Conservation (phyloP, 53 echinoderm and acorn worm species). For the Luidia sarsii region DNA sequence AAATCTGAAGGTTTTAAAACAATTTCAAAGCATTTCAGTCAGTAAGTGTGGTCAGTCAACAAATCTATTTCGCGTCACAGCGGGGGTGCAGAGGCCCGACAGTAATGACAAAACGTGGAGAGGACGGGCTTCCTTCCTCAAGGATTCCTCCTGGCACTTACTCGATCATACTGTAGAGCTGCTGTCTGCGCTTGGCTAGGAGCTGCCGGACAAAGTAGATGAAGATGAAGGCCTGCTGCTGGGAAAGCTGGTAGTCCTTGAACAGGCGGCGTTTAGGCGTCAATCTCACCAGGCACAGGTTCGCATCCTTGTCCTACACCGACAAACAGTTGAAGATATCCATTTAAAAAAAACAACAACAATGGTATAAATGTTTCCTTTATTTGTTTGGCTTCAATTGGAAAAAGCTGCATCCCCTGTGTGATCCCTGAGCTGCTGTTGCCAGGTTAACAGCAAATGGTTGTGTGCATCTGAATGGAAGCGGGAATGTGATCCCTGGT, state of each 20-base stretch:
- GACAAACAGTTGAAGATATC: neutral
- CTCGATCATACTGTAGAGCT: conserved; percentile 74
- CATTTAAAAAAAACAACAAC: neutral
- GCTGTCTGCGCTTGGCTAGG: conserved; percentile 69
- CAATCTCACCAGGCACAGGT: conserved; percentile 70
- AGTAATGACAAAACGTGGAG: too few relatives aligned
- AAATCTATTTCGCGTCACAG: too few relatives aligned
- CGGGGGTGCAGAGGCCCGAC: too few relatives aligned
- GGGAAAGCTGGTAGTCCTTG: conserved; percentile 64
- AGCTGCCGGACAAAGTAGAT: conserved; percentile 84
- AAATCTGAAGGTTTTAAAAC: too few relatives aligned
- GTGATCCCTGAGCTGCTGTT: too few relatives aligned
- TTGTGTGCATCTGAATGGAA: too few relatives aligned
- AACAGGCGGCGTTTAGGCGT: conserved; percentile 87
- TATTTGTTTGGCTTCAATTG: too few relatives aligned
- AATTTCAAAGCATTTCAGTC: too few relatives aligned
- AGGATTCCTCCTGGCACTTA: conserved; percentile 65
- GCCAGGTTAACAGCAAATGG: too few relatives aligned
- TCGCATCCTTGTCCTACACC: conserved; percentile 43
- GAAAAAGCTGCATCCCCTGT: too few relatives aligned
- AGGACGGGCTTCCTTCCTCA: too few relatives aligned
- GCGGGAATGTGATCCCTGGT: neutral
- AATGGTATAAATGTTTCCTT: neutral
- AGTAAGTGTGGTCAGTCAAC: too few relatives aligned
- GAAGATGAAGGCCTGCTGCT: conserved; percentile 74